Base-by-base conservation (phyloP, 1,140 invertebrate genomes). In the Cecropterus lyciades region DNA sequence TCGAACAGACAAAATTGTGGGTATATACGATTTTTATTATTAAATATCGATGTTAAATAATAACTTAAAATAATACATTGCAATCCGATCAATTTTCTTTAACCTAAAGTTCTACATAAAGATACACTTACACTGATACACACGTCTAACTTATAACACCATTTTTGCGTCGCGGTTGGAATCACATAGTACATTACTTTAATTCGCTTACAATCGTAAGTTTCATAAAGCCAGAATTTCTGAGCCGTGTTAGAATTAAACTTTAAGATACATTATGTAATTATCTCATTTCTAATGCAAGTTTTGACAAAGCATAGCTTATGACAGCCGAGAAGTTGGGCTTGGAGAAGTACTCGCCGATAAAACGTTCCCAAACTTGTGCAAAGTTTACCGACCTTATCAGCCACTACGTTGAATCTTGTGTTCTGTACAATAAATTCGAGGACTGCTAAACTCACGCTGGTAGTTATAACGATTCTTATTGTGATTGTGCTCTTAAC, bases 251-350 rank as follows among this genome's bases (percentile, higher is more conserved):
- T 5, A 0, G 11, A 40, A 40, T n/a, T 40, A 40, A 11, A 40
- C 0, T 40, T 53, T 33, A 10, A 40, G 10, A 30, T 24, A 55
- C 33, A 14, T 55, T 40, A 10, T 17, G 15, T 37, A 33, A 55
- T 40, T 55, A 55, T 55, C 52, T 15, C 15, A 3, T 30, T 40
- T 55, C 10, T 17, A 40, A 55, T 40, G 52, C 33, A 55, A 55
- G 52, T 55, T 55, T 40, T 55, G 52, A 55, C 52, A 55, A 55
- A 55, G 57, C 45, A 17, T 62, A 7, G 45, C 3, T 43, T 49
- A 17, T 49, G 40, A 16, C 42, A 45, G 42, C 42, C 4, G 13
- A 20, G 20, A 57, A 57, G 55, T 57, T 45, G 55, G 27, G 55
- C 24, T 46, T 43, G 46, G 42, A 57, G 42, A 43, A 45, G 55